Conservation (phyloP, 2,113 vertebrate species). For the Prionailurus bengalensis region DNA sequence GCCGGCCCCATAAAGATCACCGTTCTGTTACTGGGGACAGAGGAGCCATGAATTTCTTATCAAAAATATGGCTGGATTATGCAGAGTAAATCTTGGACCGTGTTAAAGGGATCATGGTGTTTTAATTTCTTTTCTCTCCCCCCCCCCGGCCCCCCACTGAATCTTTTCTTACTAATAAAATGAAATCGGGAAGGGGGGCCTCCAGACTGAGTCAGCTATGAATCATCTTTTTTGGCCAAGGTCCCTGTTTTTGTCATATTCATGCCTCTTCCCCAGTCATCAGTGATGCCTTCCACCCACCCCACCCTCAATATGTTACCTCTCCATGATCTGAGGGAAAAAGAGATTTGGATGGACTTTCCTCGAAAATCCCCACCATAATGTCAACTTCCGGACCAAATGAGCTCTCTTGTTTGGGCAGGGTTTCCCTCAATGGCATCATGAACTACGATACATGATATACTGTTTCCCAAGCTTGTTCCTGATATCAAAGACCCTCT, state of each 20-base stretch:
- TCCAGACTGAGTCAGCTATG: background rate
- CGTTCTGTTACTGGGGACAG: constrained; percentile 81
- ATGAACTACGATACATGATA: background rate
- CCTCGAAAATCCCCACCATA: background rate
- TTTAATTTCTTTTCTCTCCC: constrained; percentile 77
- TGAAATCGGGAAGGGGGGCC: background rate
- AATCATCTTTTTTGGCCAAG: background rate
- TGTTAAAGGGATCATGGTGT: constrained; percentile 77
- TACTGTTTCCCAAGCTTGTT: background rate
- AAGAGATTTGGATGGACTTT: constrained; percentile 18
- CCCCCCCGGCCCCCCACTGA: background rate
- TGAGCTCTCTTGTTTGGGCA: background rate
- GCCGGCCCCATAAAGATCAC: constrained; percentile 81
- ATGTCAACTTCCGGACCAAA: background rate
- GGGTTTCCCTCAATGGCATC: background rate
- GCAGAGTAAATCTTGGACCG: constrained; percentile 75
- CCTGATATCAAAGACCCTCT: background rate
- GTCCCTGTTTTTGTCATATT: background rate
- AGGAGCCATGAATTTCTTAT: constrained; percentile 80
- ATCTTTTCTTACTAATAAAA: constrained; percentile 74
- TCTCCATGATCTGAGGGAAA: background rate
- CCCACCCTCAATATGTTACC: background rate
- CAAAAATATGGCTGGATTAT: constrained; percentile 77
- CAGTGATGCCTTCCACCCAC: background rate
- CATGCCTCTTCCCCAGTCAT: background rate